Conservation (phyloP, 2,888 invertebrate genomes). For the Amiota mariae region DNA sequence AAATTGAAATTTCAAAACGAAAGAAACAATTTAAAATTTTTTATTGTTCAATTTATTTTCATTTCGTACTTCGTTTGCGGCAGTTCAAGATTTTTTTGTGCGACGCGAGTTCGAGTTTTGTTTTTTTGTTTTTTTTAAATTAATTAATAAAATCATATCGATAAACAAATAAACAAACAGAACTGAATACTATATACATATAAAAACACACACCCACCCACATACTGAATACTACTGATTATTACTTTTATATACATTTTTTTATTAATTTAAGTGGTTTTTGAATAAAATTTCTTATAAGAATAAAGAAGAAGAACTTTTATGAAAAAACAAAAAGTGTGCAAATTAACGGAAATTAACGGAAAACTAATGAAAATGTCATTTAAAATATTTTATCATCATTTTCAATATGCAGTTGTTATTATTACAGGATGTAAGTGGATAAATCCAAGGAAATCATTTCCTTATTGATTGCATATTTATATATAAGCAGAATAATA, state of each 20-base stretch:
- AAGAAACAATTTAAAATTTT: slow-evolving; percentile 54
- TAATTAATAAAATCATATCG: slow-evolving; percentile 18
- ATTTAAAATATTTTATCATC: background rate
- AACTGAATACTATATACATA: slow-evolving; percentile 5
- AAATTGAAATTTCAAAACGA: background rate
- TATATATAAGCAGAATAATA: slow-evolving; percentile 38
- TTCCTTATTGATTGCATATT: background rate
- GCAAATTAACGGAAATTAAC: slow-evolving; percentile 19
- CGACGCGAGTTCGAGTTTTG: background rate
- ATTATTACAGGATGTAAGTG: slow-evolving; percentile 45
- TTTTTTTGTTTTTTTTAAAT: slow-evolving; percentile 13
- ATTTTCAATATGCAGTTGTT: background rate
- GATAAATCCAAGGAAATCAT: too few species aligned
- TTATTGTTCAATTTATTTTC: slow-evolving; percentile 63
- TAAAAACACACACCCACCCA: too few species aligned
- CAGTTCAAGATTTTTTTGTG: slow-evolving; percentile 48
- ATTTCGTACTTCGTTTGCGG: slow-evolving; percentile 55
- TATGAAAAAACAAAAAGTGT: slow-evolving; percentile 5
- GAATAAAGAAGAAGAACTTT: too few species aligned
- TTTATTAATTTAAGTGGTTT: too few species aligned
- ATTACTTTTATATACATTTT: too few species aligned
- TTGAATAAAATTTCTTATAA: too few species aligned
- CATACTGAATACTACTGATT: too few species aligned
- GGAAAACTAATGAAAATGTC: slow-evolving; percentile 26
- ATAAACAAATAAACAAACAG: slow-evolving; percentile 25